These are phyloP conservation scores for Anhinga rufa DNA, from an alignment of 2,113 vertebrate genomes.

Conservation along the genomic window DNA sequence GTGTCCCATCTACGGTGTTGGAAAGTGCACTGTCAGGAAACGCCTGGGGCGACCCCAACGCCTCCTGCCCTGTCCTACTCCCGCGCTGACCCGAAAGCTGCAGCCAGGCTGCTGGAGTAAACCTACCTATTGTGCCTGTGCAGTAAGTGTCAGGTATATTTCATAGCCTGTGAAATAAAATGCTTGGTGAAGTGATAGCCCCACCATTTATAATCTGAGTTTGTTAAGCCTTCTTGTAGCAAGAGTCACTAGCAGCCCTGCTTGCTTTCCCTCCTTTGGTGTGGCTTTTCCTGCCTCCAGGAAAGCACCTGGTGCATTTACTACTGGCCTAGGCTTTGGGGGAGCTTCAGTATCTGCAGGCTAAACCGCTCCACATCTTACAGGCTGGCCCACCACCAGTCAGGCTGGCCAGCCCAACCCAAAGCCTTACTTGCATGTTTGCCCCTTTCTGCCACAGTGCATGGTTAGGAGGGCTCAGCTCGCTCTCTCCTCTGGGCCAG, in stretches of 20 bases:
- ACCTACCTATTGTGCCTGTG: not conserved
- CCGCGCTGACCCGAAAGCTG: not conserved
- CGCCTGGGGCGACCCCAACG: too few relatives aligned
- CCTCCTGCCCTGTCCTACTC: not conserved
- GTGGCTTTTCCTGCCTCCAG: not conserved
- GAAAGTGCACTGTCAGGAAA: not conserved
- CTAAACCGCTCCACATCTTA: not conserved
- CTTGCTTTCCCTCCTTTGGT: not conserved
- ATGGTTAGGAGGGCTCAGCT: not conserved
- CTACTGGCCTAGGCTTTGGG: too few relatives aligned
- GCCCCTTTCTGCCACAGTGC: not conserved
- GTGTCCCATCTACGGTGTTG: not conserved
- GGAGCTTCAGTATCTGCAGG: not conserved
- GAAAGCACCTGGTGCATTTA: not conserved
- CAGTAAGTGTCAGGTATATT: not conserved
- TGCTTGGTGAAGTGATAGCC: not conserved
- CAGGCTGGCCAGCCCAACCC: not conserved
- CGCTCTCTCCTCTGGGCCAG: not conserved
- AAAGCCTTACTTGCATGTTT: not conserved
- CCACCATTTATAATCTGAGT: not conserved
- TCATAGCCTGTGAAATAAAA: not conserved
- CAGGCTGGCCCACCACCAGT: not conserved
- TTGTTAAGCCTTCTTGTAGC: not conserved
- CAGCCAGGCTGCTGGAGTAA: not conserved
- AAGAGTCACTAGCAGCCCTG: not conserved